Evolutionary conservation across 2,113 vertebrate species (phyloP).

Genomic region (Acanthochromis polyacanthus): DNA sequence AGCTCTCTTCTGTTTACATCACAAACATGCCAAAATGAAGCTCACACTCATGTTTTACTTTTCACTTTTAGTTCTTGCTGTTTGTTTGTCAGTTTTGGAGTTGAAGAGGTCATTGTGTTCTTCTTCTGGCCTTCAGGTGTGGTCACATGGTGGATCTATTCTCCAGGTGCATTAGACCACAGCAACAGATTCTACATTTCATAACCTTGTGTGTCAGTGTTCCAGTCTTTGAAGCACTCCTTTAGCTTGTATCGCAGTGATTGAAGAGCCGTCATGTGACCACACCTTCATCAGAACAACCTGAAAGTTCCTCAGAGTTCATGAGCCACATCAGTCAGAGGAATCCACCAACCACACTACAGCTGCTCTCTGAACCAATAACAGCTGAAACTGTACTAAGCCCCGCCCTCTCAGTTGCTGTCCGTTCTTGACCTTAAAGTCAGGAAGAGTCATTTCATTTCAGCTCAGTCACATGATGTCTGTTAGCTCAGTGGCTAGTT

Average conservation of each 20-base stretch:
- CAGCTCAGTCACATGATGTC: no score
- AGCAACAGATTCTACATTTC: conserved; percentile 3
- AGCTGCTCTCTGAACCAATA: no score
- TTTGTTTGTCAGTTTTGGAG: conserved; percentile 1
- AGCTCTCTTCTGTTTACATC: conserved; percentile 71
- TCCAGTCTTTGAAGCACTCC: background rate
- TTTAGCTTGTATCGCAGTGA: no score
- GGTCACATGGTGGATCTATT: background rate
- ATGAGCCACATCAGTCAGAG: no score
- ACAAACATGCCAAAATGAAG: conserved; percentile 82
- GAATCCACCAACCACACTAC: no score
- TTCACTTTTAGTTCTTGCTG: background rate
- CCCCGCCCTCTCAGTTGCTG: no score
- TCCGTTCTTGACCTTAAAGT: no score
- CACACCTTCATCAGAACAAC: background rate
- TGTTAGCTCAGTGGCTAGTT: no score
- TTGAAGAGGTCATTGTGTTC: background rate
- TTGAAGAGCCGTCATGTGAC: background rate
- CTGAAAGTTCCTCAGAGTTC: no score
- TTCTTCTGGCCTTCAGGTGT: conserved; percentile 22
- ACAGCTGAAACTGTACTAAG: no score
- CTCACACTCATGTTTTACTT: conserved; percentile 34
- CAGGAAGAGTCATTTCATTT: no score
- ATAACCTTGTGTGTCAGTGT: background rate
- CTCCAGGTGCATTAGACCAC: background rate